Conservation (phyloP, 2,113 vertebrate species). For the Otolemur garnettii region DNA sequence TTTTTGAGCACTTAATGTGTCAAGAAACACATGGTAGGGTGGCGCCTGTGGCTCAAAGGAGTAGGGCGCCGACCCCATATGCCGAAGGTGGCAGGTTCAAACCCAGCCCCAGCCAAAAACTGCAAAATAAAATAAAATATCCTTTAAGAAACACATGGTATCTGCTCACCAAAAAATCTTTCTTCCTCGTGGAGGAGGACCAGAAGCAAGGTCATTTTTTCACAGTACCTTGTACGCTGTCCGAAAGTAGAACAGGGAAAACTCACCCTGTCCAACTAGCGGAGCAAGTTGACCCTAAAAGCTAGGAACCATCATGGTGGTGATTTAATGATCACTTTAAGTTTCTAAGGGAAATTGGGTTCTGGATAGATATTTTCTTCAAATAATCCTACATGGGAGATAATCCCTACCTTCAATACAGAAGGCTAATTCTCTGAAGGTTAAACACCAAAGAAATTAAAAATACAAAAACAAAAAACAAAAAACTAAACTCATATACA, state of each 20-base stretch:
- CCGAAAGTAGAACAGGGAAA: background rate
- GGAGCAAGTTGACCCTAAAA: background rate
- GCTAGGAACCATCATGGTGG: background rate
- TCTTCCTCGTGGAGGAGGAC: background rate
- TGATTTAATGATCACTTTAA: background rate
- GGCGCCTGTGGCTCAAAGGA: too few species aligned
- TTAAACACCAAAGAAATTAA: background rate
- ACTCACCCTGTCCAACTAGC: background rate
- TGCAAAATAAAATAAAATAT: too few species aligned
- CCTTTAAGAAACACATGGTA: background rate
- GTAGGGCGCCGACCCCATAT: too few species aligned
- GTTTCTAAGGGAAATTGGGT: background rate
- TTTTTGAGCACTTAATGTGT: background rate
- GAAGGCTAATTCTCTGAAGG: background rate
- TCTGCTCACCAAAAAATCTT: background rate
- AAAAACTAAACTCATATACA: background rate
- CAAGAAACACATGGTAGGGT: background rate
- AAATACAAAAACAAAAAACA: background rate
- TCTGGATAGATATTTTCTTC: slow-evolving; percentile 9
- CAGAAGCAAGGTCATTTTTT: background rate
- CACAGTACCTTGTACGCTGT: background rate
- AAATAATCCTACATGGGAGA: background rate
- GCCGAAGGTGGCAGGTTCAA: too few species aligned
- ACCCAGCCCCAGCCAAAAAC: too few species aligned
- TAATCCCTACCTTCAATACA: background rate